Percentiles rank a stretch among this genome's conserved stretches.
Conservation (phyloP, 2,113 vertebrate species). For the Periophthalmodon schlosseri region DNA sequence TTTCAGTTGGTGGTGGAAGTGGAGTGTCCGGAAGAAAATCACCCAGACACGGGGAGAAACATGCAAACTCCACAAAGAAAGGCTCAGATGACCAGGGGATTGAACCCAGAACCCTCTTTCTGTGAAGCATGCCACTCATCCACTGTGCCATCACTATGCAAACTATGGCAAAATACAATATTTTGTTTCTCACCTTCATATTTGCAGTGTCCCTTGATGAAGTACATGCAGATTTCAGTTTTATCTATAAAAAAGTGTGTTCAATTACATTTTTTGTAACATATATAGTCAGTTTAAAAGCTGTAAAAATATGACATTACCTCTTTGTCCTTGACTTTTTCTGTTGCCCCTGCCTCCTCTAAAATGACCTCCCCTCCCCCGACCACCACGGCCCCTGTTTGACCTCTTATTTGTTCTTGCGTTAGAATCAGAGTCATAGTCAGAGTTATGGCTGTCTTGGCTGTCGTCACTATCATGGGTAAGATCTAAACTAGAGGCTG, state of each 20-base stretch:
- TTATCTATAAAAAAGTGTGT: conserved; percentile 62
- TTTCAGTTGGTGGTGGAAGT: no score
- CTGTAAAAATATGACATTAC: conserved; percentile 28
- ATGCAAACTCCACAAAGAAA: no score
- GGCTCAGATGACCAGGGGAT: no score
- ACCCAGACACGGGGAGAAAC: no score
- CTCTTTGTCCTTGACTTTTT: not conserved
- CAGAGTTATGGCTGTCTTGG: not conserved
- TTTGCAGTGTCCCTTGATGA: conserved; percentile 72
- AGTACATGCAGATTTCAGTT: conserved; percentile 76
- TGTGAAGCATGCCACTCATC: no score
- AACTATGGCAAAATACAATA: not conserved
- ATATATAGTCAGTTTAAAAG: not conserved
- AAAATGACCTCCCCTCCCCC: not conserved
- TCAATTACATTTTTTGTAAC: not conserved
- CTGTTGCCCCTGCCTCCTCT: not conserved
- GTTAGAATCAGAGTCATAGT: fast-evolving
- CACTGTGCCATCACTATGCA: no score
- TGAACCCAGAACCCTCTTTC: no score
- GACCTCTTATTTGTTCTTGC: not conserved
- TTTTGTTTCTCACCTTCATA: conserved; percentile 62
- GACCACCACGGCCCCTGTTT: not conserved
- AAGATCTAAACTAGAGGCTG: no score
- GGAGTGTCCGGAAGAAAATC: no score
- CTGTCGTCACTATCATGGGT: not conserved